Evolutionary conservation across 2,888 invertebrate genomes (phyloP).

Genomic region (Cataglyphis rosenhaueri): DNA sequence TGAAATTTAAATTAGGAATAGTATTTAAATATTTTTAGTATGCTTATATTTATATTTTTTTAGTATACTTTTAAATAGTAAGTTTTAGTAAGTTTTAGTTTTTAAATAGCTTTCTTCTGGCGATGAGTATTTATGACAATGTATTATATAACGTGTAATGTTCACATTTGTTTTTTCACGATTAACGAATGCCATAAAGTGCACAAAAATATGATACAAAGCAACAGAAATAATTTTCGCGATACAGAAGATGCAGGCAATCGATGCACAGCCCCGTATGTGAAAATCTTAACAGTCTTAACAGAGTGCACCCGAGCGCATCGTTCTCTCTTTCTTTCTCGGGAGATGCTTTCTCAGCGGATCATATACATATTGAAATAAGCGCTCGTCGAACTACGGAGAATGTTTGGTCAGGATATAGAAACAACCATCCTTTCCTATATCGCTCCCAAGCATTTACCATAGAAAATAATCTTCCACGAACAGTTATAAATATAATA

Average conservation of each 20-base stretch:
- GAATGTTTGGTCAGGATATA: constrained; percentile 8
- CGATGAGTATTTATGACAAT: not conserved
- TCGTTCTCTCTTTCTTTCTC: constrained; percentile 4
- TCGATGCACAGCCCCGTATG: not conserved
- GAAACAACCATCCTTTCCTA: not conserved
- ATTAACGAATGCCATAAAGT: not conserved
- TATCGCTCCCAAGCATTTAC: not conserved
- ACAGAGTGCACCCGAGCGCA: not conserved
- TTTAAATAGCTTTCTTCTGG: not conserved
- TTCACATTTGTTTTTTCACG: not conserved
- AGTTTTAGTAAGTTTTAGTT: not conserved
- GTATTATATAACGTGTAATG: not conserved
- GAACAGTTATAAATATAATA: not conserved
- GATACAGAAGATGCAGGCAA: constrained; percentile 10
- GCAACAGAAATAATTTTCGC: constrained; percentile 11
- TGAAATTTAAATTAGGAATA: not conserved
- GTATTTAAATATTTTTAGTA: too few species aligned
- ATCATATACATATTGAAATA: constrained; percentile 36
- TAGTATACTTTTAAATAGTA: not conserved
- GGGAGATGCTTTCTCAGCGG: constrained; percentile 38
- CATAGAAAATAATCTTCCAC: not conserved
- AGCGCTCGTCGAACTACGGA: constrained; percentile 37
- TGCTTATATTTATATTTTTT: too few species aligned
- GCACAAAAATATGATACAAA: constrained; percentile 1
- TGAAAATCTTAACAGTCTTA: constrained; percentile 10